A percentile compares a stretch with the other conserved stretches of the same genome.
These are phyloP conservation scores for Diabrotica undecimpunctata DNA, from an alignment of 1,140 invertebrate genomes.

Conservation along the genomic window DNA sequence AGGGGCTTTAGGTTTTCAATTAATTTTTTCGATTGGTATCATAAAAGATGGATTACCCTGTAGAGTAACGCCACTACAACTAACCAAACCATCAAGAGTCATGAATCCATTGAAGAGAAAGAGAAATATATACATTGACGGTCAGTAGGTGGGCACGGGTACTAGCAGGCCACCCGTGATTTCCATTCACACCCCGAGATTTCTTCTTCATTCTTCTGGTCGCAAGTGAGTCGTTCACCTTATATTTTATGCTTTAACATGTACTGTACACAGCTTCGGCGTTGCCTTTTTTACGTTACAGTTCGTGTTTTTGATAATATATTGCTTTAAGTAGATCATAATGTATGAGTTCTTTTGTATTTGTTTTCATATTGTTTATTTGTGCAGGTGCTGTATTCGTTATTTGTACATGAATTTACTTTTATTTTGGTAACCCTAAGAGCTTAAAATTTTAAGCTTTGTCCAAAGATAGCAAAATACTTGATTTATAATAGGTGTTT, in stretches of 20 bases:
- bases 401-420: no score
- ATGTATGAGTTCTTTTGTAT: no score
- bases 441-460: no score
- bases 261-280: not conserved
- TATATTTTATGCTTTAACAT: not conserved
- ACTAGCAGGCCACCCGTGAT: constrained; percentile 15
- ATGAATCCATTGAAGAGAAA: constrained; percentile 11
- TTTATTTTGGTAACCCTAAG: no score
- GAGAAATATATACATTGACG: constrained; percentile 13
- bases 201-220: not conserved
- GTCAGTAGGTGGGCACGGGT: constrained; percentile 18
- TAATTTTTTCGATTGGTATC: not conserved
- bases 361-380: no score
- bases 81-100: constrained; percentile 2
- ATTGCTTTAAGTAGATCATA: not conserved
- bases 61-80: not conserved
- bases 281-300: not conserved
- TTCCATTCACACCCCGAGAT: constrained; percentile 17
- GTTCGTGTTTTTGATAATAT: not conserved
- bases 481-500: no score
- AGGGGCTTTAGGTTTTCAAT: not conserved
- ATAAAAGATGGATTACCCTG: not conserved
- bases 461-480: no score
- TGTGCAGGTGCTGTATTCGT: no score
- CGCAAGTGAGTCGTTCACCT: constrained; percentile 16